Conservation (phyloP, 1,140 invertebrate genomes). For the Euborellia annulipes region DNA sequence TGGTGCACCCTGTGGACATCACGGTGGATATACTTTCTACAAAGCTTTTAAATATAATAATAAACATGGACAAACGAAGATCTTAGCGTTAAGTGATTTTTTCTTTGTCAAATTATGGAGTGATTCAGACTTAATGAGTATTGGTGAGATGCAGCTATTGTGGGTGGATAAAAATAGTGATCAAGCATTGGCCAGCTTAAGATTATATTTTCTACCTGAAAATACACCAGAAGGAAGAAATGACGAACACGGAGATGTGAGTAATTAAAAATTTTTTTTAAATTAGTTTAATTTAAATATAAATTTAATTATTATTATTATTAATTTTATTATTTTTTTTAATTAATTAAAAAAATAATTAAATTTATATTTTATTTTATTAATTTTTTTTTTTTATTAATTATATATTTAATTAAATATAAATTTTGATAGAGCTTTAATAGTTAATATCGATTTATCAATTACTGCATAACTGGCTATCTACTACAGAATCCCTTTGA, state of each 20-base stretch:
- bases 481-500: too few species aligned
- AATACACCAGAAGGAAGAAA: constrained; percentile 77
- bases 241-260: constrained; percentile 76
- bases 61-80: constrained; percentile 40
- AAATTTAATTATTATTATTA: neutral
- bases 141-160: constrained; percentile 77
- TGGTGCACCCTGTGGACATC: constrained; percentile 66
- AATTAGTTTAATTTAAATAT: neutral
- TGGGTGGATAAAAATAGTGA: constrained; percentile 74
- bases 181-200: constrained; percentile 62
- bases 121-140: constrained; percentile 66
- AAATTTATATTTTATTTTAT: too few species aligned
- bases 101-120: constrained; percentile 82
- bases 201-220: constrained; percentile 84
- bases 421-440: too few species aligned
- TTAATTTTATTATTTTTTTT: constrained; percentile 2
- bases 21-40: constrained; percentile 84
- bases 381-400: too few species aligned
- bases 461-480: constrained; percentile 6
- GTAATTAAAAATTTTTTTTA: constrained; percentile 19
- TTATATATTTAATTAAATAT: too few species aligned
- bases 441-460: constrained; percentile 4
- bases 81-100: constrained; percentile 73
- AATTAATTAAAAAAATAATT: too few species aligned
- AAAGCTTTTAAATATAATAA: constrained; percentile 56